Evolutionary conservation across 1,140 invertebrate genomes (phyloP), one percentile per base, ranked within the genome.

Genomic region (Trichoplusia ni): DNA sequence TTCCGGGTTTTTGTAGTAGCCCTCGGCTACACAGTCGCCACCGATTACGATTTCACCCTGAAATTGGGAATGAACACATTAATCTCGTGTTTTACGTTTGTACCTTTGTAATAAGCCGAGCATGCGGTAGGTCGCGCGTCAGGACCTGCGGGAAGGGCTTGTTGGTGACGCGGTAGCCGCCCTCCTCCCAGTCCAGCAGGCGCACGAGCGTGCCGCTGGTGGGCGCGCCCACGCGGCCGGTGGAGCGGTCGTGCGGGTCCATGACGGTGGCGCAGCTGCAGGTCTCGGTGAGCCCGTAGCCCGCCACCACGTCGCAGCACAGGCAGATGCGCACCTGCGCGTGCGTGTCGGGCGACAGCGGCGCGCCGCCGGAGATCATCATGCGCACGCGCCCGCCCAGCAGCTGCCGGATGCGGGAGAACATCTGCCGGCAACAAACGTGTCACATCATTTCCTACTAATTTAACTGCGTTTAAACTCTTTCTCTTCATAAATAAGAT

Each of bases 281-380:
- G 6, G 98, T 99, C 93, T 99, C 98, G 1, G 99, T 99, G 27
- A 99, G 93, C 4, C 98, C 99, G 91, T 99, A 99, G 40, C 98
- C 99, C 84, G 98, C 97, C 44, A 97, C 94, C 16, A 99, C 94
- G 38, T 95, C 95, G 37, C 96, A 95, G 83, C 97, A 99, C 16
- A 99, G 93, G 82, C 97, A 98, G 59, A 97, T 94, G 83, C 98
- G 96, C 71, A 99, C 97, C 70, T 99, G 98, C 74, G 95, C 94
- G 80, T 99, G 98, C 5, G 98, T 99, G 78, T 99, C 97, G 1
- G 97, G 94, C n/a, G 97, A 97, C 0, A 99, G 92, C 14, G 98
- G 98, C 27, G 99, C 99, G 65, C 98, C 98, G 51, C 99, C 99
- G 11, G 94, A 94, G 58, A 99, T 93, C 83, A 99, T 95, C 51